Evolutionary conservation across 1,140 invertebrate species (phyloP).

Genomic region (Phthorimaea operculella): DNA sequence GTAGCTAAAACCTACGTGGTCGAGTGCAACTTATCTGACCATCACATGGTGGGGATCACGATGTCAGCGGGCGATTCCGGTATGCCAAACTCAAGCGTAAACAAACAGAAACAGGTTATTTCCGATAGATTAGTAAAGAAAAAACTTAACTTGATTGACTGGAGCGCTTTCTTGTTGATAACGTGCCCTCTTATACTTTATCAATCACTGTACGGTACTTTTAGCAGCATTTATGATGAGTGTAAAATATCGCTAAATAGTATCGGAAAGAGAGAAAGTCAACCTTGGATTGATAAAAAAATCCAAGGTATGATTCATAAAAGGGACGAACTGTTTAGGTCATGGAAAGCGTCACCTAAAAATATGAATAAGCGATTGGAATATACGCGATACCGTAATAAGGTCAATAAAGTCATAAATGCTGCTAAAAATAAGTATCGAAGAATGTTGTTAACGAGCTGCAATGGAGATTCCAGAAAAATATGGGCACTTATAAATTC

Average conservation of each 20-base stretch:
- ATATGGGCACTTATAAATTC: constrained; percentile 3
- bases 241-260: neutral
- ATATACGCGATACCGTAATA: constrained; percentile 9
- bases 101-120: neutral
- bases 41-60: constrained; percentile 4
- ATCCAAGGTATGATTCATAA: constrained; percentile 1
- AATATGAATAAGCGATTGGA: constrained; percentile 10
- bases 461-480: constrained; percentile 1
- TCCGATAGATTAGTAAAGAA: neutral
- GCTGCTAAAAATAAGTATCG: constrained; percentile 5
- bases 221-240: constrained; percentile 4
- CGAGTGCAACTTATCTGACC: constrained; percentile 3
- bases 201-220: neutral
- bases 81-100: neutral
- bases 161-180: neutral
- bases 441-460: neutral
- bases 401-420: constrained; percentile 3
- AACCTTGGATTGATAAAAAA: constrained; percentile 5
- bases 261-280: neutral
- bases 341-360: constrained; percentile 6
- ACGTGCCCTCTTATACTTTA: neutral
- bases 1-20: neutral
- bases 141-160: neutral
- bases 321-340: constrained; percentile 8
- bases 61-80: neutral